phyloP scores from a whole-genome alignment of 1,140 invertebrate species.

The Brachionus manjavacas region DNA sequence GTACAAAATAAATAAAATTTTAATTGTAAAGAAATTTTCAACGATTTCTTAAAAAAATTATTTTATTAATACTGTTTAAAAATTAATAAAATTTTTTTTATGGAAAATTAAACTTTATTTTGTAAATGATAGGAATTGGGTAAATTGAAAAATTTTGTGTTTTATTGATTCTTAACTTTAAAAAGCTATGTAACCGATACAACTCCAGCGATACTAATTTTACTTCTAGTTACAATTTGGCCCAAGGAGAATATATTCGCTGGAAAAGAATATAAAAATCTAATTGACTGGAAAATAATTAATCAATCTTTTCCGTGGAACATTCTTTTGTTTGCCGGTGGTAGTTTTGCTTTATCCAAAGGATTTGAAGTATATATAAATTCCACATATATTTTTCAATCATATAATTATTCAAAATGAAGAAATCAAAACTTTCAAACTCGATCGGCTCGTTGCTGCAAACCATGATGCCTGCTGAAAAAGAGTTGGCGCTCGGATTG shows the following conservation, averaged over 20 bases:
- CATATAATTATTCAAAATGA: neutral
- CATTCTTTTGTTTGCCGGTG: conserved; percentile 20
- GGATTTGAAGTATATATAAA: neutral
- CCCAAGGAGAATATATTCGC: conserved; percentile 33
- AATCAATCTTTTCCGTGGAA: conserved; percentile 24
- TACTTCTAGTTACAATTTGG: neutral
- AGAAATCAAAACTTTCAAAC: neutral
- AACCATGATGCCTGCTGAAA: neutral
- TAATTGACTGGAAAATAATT: conserved; percentile 14
- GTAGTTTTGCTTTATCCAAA: conserved; percentile 18
- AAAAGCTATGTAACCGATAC: conserved; percentile 24
- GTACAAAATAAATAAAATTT: too few relatives aligned
- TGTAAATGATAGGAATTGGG: too few relatives aligned
- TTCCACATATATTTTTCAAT: neutral
- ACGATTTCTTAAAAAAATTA: too few relatives aligned
- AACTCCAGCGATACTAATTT: neutral
- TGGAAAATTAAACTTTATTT: too few relatives aligned
- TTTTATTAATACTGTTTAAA: too few relatives aligned
- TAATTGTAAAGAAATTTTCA: too few relatives aligned
- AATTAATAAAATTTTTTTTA: too few relatives aligned
- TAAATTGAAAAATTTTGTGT: too few relatives aligned
- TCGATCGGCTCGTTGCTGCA: neutral
- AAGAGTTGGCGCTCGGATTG: neutral
- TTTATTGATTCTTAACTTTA: neutral
- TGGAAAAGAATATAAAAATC: neutral